Evolutionary conservation across 1,140 invertebrate genomes (phyloP).

Genomic region (Brachionus angularis): DNA sequence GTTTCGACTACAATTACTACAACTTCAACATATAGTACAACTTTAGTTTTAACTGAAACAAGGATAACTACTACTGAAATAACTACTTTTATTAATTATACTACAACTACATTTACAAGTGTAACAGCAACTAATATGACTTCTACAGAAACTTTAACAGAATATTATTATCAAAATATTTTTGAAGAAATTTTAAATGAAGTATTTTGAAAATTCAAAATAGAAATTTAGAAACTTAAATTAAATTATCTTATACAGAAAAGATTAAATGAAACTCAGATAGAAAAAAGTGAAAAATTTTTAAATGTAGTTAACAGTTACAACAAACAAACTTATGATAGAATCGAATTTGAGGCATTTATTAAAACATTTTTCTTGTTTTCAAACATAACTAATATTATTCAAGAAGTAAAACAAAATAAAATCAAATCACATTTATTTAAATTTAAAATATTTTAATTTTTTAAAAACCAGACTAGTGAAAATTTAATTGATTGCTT

Average conservation of each 20-base stretch:
- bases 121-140: too few species aligned
- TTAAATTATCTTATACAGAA: conserved; percentile 3
- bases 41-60: not conserved
- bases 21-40: not conserved
- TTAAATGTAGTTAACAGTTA: not conserved
- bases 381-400: too few species aligned
- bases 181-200: too few species aligned
- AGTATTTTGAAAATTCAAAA: too few species aligned
- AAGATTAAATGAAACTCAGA: not conserved
- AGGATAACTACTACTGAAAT: not conserved
- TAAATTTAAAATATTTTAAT: too few species aligned
- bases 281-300: not conserved
- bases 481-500: too few species aligned
- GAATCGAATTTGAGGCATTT: not conserved
- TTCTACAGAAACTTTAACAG: not conserved
- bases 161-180: too few species aligned
- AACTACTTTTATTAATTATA: not conserved
- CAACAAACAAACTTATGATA: not conserved
- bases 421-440: too few species aligned
- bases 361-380: not conserved
- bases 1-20: not conserved
- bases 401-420: too few species aligned
- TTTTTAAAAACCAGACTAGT: too few species aligned
- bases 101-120: not conserved
- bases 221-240: too few species aligned